A percentile compares a stretch with the other conserved stretches of the same genome.
phyloP scores from a whole-genome alignment of 2,888 invertebrate species.

The Syrphus vitripennis region DNA sequence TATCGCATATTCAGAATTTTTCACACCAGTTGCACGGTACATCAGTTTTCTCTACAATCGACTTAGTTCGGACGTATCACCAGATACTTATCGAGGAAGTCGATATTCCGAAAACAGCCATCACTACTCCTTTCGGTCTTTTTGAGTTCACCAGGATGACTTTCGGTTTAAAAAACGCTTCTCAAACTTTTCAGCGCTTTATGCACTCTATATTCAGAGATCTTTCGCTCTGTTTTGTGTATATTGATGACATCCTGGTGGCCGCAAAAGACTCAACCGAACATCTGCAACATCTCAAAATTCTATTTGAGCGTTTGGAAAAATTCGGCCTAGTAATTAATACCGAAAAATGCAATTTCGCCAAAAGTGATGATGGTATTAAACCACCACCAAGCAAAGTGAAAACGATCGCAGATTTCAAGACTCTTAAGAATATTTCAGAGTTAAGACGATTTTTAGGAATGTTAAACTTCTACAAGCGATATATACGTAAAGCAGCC shows the following conservation, averaged over 20 bases:
- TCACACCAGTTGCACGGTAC: constrained; percentile 57
- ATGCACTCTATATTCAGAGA: constrained; percentile 73
- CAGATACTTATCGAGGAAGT: constrained; percentile 76
- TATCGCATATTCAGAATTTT: constrained; percentile 71
- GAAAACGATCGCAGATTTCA: not conserved
- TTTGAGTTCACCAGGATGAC: constrained; percentile 76
- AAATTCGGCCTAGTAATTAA: constrained; percentile 45
- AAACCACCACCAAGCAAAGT: constrained; percentile 39
- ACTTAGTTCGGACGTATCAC: constrained; percentile 75
- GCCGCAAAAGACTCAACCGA: constrained; percentile 25
- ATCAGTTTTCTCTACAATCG: constrained; percentile 74
- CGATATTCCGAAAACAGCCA: constrained; percentile 77
- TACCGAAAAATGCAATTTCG: constrained; percentile 40
- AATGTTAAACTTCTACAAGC: constrained; percentile 67
- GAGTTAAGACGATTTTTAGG: constrained; percentile 65
- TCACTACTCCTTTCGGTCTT: constrained; percentile 77
- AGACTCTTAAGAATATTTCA: not conserved
- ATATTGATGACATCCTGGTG: constrained; percentile 64
- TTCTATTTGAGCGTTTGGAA: constrained; percentile 5
- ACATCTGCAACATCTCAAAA: constrained; percentile 23
- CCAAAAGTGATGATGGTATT: not conserved
- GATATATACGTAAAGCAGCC: not conserved
- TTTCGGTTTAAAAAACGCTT: constrained; percentile 77
- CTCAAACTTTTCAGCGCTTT: constrained; percentile 76
- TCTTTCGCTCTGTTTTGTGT: constrained; percentile 18